phyloP scores from a whole-genome alignment of 2,888 invertebrate genomes.

The Campoletis raptor region DNA sequence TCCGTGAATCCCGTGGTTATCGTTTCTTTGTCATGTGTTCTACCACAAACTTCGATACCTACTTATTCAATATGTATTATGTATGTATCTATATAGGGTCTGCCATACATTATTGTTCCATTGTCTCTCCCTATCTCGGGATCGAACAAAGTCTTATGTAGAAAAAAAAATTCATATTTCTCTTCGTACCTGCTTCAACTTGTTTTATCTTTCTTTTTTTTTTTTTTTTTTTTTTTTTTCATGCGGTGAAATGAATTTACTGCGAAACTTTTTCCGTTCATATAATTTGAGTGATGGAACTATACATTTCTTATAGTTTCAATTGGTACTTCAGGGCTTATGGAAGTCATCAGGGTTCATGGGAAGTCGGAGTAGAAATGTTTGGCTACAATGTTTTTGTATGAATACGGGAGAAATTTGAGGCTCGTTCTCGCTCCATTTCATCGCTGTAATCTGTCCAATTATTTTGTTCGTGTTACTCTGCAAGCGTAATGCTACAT shows the following conservation, averaged over 20 bases:
- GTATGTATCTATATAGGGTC: not conserved
- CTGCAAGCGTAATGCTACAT: constrained; percentile 19
- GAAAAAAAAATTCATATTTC: not conserved
- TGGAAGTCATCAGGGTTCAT: not conserved
- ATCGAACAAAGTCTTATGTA: constrained; percentile 11
- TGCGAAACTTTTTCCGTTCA: not conserved
- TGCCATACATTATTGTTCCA: constrained; percentile 19
- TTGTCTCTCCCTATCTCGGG: constrained; percentile 22
- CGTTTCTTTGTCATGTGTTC: constrained; percentile 64
- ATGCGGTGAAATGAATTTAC: not conserved
- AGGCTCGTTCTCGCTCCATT: constrained; percentile 41
- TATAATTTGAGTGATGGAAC: not conserved
- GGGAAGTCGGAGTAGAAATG: not conserved
- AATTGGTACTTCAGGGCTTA: not conserved
- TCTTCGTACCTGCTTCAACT: not conserved
- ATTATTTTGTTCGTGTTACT: constrained; percentile 51
- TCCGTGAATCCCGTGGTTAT: constrained; percentile 57
- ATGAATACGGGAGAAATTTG: not conserved
- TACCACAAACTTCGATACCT: constrained; percentile 60
- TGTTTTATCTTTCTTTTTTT: not conserved
- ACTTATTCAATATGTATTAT: not conserved
- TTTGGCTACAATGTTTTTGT: constrained; percentile 5
- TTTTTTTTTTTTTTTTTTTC: too few relatives aligned
- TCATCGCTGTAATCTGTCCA: constrained; percentile 43
- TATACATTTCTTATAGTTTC: not conserved